Evolutionary conservation across 2,797 vertebrate genomes (phyloP).

Genomic region (Pelobates cultripes): DNA sequence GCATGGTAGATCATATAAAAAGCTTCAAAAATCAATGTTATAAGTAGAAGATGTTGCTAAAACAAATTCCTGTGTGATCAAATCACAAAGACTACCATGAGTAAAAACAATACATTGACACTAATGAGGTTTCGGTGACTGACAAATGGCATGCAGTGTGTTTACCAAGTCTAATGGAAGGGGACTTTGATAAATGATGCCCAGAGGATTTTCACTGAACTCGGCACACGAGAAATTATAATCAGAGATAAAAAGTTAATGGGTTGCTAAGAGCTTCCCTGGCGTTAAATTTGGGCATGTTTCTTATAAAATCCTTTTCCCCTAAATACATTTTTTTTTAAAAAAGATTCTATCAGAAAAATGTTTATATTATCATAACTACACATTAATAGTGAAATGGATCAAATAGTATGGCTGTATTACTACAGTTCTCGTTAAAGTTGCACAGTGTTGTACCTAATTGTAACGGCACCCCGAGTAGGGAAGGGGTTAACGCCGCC

Average conservation of each 20-base stretch:
- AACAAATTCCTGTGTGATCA: too few species aligned
- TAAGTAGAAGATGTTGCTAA: too few species aligned
- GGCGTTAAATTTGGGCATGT: background rate
- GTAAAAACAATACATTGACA: background rate
- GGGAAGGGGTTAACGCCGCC: too few species aligned
- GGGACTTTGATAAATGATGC: background rate
- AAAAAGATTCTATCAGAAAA: background rate
- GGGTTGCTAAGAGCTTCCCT: background rate
- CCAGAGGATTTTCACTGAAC: background rate
- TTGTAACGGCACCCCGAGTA: too few species aligned
- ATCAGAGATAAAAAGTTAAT: background rate
- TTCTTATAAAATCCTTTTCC: background rate
- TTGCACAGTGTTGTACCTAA: too few species aligned
- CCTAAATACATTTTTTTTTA: background rate
- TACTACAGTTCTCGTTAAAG: background rate
- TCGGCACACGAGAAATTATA: background rate
- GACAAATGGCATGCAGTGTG: background rate
- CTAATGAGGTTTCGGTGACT: background rate
- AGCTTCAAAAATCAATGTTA: too few species aligned
- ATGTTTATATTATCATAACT: background rate
- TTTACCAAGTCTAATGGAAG: background rate
- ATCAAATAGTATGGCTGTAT: background rate
- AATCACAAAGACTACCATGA: too few species aligned
- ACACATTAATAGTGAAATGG: too few species aligned
- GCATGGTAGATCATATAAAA: too few species aligned